Evolutionary conservation across 2,888 invertebrate genomes (phyloP).

Genomic region (Nymphalis c-album): DNA sequence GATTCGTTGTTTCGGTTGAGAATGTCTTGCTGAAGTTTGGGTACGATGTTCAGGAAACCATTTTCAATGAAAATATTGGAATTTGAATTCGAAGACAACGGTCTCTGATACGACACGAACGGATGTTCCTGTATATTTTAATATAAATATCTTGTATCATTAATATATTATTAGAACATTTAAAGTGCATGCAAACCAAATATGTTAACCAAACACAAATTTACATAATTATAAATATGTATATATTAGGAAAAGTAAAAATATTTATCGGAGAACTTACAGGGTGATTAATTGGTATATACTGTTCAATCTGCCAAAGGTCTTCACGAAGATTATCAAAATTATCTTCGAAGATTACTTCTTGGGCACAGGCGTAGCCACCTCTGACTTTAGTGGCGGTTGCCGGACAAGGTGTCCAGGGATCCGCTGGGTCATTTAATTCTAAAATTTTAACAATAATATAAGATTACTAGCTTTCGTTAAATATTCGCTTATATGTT

Average conservation of each 20-base stretch:
- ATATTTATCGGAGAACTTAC: constrained; percentile 40
- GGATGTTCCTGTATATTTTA: constrained; percentile 54
- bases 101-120: constrained; percentile 62
- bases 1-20: constrained; percentile 50
- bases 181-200: too few species aligned
- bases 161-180: too few species aligned
- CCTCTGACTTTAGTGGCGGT: constrained; percentile 44
- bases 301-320: constrained; percentile 72
- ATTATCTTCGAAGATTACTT: constrained; percentile 76
- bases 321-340: constrained; percentile 58
- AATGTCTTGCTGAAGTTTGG: constrained; percentile 54
- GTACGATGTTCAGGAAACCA: constrained; percentile 54
- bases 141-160: too few species aligned
- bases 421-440: constrained; percentile 23
- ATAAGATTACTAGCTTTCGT: too few species aligned
- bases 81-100: constrained; percentile 37
- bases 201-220: too few species aligned
- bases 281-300: constrained; percentile 59
- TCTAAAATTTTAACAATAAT: constrained; percentile 9
- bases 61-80: constrained; percentile 50
- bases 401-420: constrained; percentile 20
- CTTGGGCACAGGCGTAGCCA: constrained; percentile 49
- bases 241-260: too few species aligned
- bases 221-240: too few species aligned
- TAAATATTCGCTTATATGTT: too few species aligned